Percentiles rank a stretch among this genome's conserved stretches.
phyloP scores from a whole-genome alignment of 2,797 vertebrate genomes.

The Spinus pinus region DNA sequence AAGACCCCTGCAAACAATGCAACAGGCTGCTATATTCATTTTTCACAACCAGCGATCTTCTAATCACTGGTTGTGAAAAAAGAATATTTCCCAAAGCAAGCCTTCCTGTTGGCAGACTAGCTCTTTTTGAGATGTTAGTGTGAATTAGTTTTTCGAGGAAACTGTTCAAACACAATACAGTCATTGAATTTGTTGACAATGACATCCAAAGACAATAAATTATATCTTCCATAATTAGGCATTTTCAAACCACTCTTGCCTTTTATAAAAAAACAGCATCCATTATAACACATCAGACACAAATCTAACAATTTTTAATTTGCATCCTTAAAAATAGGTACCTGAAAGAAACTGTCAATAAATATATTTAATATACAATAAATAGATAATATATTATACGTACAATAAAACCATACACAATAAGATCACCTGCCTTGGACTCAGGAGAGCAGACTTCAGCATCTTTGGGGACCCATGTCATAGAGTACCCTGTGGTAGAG shows the following conservation, averaged over 20 bases:
- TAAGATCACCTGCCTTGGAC: background rate
- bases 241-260: background rate
- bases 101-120: background rate
- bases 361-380: background rate
- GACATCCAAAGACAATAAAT: background rate
- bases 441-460: background rate
- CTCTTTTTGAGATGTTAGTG: background rate
- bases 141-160: background rate
- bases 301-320: background rate
- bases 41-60: background rate
- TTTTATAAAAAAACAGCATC: background rate
- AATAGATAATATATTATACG: background rate
- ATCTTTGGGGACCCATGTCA: background rate
- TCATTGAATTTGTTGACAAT: background rate
- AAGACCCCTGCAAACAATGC: too few relatives aligned
- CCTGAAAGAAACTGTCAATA: background rate
- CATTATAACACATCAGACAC: background rate
- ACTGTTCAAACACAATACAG: background rate
- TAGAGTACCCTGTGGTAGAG: background rate
- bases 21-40: background rate
- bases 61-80: background rate
- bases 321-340: background rate
- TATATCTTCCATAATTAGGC: background rate
- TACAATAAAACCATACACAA: rapidly evolving
- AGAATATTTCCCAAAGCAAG: background rate